A percentile compares a stretch with the other conserved stretches of the same genome.
These are phyloP conservation scores for Coendou prehensilis DNA, from an alignment of 2,797 vertebrate species.

Conservation along the genomic window DNA sequence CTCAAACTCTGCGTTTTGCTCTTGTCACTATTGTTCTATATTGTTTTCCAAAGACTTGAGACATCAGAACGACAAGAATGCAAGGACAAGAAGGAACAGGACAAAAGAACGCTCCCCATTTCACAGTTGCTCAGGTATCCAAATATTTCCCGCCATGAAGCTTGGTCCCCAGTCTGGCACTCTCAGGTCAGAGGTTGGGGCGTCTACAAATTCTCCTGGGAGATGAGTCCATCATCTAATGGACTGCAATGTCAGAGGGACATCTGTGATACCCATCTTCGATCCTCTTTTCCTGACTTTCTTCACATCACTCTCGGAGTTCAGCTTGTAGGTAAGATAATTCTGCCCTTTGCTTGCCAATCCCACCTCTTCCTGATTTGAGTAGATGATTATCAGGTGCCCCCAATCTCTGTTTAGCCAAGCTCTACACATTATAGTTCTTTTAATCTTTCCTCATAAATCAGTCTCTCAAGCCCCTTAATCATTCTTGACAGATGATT, in stretches of 20 bases:
- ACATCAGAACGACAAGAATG: background rate
- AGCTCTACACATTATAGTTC: slow-evolving; percentile 79
- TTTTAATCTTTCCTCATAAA: slow-evolving; percentile 87
- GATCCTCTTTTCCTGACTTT: background rate
- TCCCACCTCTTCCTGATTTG: slow-evolving; percentile 24
- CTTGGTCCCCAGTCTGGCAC: background rate
- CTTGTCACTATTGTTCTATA: background rate
- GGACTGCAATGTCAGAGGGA: background rate
- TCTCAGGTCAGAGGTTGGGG: background rate
- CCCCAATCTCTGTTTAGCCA: slow-evolving; percentile 79
- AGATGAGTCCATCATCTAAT: background rate
- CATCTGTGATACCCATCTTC: background rate
- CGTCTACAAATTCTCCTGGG: background rate
- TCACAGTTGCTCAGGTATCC: background rate
- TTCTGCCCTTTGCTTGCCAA: background rate
- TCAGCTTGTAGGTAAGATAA: background rate
- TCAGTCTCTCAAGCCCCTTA: slow-evolving; percentile 79
- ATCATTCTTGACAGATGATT: slow-evolving; percentile 81
- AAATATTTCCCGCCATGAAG: background rate
- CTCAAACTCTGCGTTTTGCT: background rate
- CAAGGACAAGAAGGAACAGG: background rate
- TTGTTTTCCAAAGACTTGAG: background rate
- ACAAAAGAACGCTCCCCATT: background rate
- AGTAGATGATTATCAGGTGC: slow-evolving; percentile 8
- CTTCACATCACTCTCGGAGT: background rate